Conservation (phyloP, 2,888 invertebrate species). For the Smittia sp. region DNA sequence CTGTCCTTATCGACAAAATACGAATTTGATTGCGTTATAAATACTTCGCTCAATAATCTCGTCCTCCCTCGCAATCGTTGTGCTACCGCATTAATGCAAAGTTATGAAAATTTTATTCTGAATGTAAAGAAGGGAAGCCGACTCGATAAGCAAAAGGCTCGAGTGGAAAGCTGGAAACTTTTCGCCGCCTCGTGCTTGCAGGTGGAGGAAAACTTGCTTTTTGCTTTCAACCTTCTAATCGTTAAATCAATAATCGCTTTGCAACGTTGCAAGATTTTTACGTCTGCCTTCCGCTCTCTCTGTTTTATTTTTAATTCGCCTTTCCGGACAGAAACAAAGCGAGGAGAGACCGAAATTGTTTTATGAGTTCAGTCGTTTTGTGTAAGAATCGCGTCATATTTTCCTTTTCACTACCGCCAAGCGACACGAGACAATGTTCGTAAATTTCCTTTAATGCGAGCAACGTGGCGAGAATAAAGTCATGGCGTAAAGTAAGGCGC, state of each 20-base stretch:
- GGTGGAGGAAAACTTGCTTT: neutral
- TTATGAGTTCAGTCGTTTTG: neutral
- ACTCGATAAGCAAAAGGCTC: neutral
- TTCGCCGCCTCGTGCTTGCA: neutral
- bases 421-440: neutral
- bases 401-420: neutral
- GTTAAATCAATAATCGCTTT: constrained; percentile 9
- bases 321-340: constrained; percentile 4
- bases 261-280: neutral
- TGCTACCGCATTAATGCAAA: neutral
- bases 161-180: neutral
- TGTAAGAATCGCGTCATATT: neutral
- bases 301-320: neutral
- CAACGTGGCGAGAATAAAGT: neutral
- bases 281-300: neutral
- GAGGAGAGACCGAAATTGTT: neutral
- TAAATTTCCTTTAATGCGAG: neutral
- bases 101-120: neutral
- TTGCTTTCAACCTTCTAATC: neutral
- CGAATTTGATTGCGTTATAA: constrained; percentile 6
- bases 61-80: neutral
- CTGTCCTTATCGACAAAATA: neutral
- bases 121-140: neutral
- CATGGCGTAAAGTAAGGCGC: neutral
- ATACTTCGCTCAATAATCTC: neutral